These are phyloP conservation scores for Nerophis ophidion DNA, from an alignment of 2,113 vertebrate genomes.

Conservation along the genomic window DNA sequence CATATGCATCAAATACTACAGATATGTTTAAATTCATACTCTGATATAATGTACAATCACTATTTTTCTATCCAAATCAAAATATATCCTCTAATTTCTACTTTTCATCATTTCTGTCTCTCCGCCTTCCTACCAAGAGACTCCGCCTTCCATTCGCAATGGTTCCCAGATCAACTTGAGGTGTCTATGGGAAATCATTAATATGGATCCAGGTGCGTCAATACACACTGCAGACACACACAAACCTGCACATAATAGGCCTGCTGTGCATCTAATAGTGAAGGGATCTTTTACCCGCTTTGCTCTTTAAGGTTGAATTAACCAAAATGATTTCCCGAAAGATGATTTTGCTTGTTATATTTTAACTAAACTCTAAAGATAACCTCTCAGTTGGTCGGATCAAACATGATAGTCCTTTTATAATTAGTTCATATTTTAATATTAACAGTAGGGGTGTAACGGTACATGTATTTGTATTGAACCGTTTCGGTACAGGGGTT, in stretches of 20 bases:
- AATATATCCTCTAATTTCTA: neutral
- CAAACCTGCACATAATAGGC: conserved; percentile 6
- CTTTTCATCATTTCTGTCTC: conserved; percentile 7
- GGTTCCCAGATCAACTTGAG: conserved; percentile 57
- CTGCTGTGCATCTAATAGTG: neutral
- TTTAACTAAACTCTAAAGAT: neutral
- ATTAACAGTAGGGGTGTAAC: too few relatives aligned
- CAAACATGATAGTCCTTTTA: too few relatives aligned
- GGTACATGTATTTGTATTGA: too few relatives aligned
- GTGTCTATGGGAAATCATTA: conserved; percentile 63
- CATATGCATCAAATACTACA: too few relatives aligned
- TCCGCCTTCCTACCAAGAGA: neutral
- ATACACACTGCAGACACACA: conserved; percentile 29
- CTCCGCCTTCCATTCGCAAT: conserved; percentile 20
- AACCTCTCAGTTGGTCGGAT: neutral
- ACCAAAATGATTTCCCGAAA: too few relatives aligned
- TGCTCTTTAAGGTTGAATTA: too few relatives aligned
- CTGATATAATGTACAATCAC: neutral
- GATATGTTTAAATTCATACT: too few relatives aligned
- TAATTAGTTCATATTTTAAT: too few relatives aligned
- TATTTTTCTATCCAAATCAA: neutral
- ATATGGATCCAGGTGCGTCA: conserved; percentile 56
- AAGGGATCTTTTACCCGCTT: neutral
- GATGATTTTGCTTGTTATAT: neutral
- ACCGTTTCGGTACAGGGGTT: too few relatives aligned